Percentiles rank a stretch among this genome's conserved stretches.
phyloP scores from a whole-genome alignment of 1,140 invertebrate genomes.

The Drosophila funebris region DNA sequence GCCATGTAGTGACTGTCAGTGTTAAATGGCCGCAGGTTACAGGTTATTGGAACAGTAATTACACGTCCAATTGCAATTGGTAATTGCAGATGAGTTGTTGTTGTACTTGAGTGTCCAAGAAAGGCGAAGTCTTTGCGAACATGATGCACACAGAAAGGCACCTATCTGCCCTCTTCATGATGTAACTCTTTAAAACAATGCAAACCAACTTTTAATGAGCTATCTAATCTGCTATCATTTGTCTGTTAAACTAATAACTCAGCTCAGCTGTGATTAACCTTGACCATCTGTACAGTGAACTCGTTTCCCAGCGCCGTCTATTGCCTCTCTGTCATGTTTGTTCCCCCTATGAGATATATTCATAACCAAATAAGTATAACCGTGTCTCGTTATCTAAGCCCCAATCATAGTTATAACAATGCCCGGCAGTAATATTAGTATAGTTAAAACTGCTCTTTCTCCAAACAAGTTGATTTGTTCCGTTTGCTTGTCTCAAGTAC shows the following conservation, averaged over 20 bases:
- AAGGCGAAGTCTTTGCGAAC: no score
- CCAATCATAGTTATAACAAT: constrained; percentile 33
- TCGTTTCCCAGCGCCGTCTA: constrained; percentile 3
- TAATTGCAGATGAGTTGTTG: no score
- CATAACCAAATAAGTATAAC: constrained; percentile 16
- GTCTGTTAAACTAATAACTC: background rate
- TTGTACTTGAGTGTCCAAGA: no score
- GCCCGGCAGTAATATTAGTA: constrained; percentile 18
- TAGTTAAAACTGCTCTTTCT: constrained; percentile 35
- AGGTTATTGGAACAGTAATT: constrained; percentile 73
- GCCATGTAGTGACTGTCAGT: constrained; percentile 30
- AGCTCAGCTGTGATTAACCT: no score
- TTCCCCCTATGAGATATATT: background rate
- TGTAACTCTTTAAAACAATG: background rate
- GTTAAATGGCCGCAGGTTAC: constrained; percentile 48
- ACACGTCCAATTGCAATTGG: no score
- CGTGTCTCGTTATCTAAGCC: constrained; percentile 9
- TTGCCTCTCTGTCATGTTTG: background rate
- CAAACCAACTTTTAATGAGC: background rate
- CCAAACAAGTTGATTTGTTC: constrained; percentile 29
- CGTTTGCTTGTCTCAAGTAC: constrained; percentile 13
- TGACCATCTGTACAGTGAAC: constrained; percentile 40
- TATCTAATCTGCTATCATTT: constrained; percentile 16
- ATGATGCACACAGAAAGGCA: no score
- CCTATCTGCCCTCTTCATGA: background rate